Conservation (phyloP, 2,113 vertebrate species). For the Sminthopsis crassicaudata region DNA sequence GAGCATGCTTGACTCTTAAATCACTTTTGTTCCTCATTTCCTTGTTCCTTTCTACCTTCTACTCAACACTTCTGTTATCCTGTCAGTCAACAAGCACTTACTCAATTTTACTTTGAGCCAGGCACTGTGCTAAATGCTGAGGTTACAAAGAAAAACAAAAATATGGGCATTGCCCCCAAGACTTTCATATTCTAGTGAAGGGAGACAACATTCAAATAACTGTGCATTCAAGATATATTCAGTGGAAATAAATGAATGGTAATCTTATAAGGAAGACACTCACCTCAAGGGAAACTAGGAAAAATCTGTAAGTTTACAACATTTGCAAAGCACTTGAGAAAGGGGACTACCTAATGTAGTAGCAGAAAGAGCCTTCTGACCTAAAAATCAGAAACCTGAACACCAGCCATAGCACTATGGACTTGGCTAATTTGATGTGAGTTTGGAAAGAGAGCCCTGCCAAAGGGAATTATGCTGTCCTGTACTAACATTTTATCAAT, state of each 20-base stretch:
- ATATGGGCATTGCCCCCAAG: not conserved
- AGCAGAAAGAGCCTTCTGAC: not conserved
- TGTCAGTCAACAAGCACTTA: not conserved
- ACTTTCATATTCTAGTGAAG: not conserved
- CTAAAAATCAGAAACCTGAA: not conserved
- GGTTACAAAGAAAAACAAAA: not conserved
- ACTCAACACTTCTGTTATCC: not conserved
- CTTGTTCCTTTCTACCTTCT: not conserved
- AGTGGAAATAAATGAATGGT: not conserved
- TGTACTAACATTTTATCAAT: not conserved
- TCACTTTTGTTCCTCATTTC: not conserved
- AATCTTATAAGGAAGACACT: not conserved
- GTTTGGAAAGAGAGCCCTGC: not conserved
- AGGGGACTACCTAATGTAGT: not conserved
- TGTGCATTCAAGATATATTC: not conserved
- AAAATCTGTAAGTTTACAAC: not conserved
- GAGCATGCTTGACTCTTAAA: not conserved
- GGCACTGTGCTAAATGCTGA: not conserved
- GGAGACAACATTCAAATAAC: not conserved
- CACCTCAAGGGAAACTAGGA: not conserved
- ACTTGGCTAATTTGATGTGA: not conserved
- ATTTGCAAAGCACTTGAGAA: not conserved
- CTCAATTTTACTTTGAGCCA: not conserved
- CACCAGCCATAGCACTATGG: not conserved
- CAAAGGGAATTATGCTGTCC: not conserved